phyloP scores from a whole-genome alignment of 2,113 vertebrate species.

The Xyrauchen texanus region DNA sequence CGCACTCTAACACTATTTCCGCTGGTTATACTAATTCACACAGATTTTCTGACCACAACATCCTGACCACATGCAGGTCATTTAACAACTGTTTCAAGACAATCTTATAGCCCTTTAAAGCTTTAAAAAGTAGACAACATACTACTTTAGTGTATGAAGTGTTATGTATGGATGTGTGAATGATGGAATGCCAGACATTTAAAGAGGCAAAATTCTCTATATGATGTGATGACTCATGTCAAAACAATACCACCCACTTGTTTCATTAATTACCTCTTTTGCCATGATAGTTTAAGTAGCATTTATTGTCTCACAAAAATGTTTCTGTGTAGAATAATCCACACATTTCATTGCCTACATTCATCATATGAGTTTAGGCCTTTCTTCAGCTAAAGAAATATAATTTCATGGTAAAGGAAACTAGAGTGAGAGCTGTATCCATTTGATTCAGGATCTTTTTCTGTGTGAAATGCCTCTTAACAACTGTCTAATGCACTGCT shows the following conservation, averaged over 20 bases:
- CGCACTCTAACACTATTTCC: slow-evolving; percentile 67
- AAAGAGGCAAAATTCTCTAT: neutral
- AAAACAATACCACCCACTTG: neutral
- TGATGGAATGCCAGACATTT: neutral
- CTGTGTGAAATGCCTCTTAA: slow-evolving; percentile 19
- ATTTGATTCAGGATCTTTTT: slow-evolving; percentile 47
- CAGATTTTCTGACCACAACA: neutral
- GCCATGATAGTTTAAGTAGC: too few relatives aligned
- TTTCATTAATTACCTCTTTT: neutral
- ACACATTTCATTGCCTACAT: neutral
- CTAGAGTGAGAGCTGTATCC: neutral
- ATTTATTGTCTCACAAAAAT: too few relatives aligned
- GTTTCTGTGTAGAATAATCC: too few relatives aligned
- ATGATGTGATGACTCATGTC: neutral
- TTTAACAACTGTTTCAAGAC: neutral
- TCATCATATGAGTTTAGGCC: neutral
- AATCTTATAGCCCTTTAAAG: neutral
- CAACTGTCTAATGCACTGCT: neutral
- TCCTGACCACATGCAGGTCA: neutral
- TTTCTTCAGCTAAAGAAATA: neutral
- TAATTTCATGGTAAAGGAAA: neutral
- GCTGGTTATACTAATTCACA: slow-evolving; percentile 31
- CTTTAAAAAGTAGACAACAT: neutral
- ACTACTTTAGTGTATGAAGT: neutral
- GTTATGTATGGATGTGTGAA: neutral